phyloP scores from a whole-genome alignment of 2,113 vertebrate genomes.

The Atrichornis clamosus region DNA sequence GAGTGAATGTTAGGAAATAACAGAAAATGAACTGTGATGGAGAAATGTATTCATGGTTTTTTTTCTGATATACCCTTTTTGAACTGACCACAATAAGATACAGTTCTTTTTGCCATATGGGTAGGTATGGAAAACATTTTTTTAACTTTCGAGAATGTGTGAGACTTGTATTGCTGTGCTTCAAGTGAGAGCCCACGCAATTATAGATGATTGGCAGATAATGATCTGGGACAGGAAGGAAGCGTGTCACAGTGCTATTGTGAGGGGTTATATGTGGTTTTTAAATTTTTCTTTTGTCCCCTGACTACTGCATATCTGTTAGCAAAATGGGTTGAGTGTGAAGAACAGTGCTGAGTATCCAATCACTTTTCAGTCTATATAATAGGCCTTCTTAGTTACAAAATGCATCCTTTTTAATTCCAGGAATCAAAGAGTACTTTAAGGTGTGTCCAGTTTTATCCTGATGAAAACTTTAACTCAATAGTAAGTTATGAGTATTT shows the following conservation, averaged over 20 bases:
- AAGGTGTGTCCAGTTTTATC: slow-evolving; percentile 89
- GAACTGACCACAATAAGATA: background rate
- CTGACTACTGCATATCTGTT: background rate
- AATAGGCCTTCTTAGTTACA: background rate
- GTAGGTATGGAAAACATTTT: background rate
- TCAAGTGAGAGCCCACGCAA: background rate
- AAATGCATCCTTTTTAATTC: slow-evolving; percentile 15
- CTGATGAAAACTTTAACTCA: slow-evolving; percentile 77
- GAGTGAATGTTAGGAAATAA: background rate
- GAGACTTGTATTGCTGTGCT: background rate
- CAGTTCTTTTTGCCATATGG: background rate
- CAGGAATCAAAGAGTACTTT: slow-evolving; percentile 82
- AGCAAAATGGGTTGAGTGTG: background rate
- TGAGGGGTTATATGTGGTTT: slow-evolving; percentile 30
- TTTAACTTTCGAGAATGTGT: background rate
- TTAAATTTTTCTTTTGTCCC: slow-evolving; percentile 5
- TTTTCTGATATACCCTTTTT: background rate
- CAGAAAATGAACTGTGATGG: background rate
- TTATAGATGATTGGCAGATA: slow-evolving; percentile 48
- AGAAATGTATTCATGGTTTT: background rate
- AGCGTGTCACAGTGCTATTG: slow-evolving; percentile 22
- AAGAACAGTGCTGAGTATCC: background rate
- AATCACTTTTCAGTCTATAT: background rate
- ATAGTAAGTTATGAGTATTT: slow-evolving; percentile 75
- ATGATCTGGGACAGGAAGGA: slow-evolving; percentile 56